Base-by-base conservation (phyloP, 2,797 vertebrate species). In the Oryzias sinensis region DNA sequence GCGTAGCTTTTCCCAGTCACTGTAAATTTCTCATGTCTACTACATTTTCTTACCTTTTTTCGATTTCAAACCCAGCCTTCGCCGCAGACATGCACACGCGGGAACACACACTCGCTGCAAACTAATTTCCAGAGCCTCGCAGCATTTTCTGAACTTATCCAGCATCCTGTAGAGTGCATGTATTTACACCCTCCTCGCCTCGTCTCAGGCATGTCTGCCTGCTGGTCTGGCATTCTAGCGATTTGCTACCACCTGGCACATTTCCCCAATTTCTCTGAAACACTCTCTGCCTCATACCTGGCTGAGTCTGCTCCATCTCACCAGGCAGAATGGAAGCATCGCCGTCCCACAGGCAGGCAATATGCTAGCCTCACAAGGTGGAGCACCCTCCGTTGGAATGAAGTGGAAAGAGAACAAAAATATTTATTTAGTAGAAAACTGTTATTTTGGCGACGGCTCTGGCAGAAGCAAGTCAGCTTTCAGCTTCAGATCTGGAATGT, bases 241-340 rank as follows among this genome's bases (percentile, higher is more conserved):
- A 81, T 86, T 82, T 82, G 79, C 80, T 79, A 68, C 62, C 79
- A 57, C 60, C 76, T 80, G 78, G 76, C 81, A 77, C 66, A 54
- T 70, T 72, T 80, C 65, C 60, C 22, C 29, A 42, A 61, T 61
- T 72, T 58, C 22, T 66, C 53, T 59, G 63, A 67, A 70, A 47
- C 16, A 49, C 48, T 24, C 43, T 54, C 62, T 45, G 49, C 37
- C 67, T 74, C 66, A 45, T 68, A 68, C 75, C 81, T 82, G 74
- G 59, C 70, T 61, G 49, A 49, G 60, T 68, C 56, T 63, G 64
- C 75, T 64, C 57, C 59, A 20, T 67, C 70, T 62, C 63, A 59
- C 57, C 70, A 52, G 57, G 59, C 74, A 53, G 63, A 50, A 53
- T 24, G 70, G 18, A 37, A 47, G 49, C 44, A 50, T 37, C 43